Conservation (phyloP, 2,113 vertebrate species). For the Tympanuchus pallidicinctus region DNA sequence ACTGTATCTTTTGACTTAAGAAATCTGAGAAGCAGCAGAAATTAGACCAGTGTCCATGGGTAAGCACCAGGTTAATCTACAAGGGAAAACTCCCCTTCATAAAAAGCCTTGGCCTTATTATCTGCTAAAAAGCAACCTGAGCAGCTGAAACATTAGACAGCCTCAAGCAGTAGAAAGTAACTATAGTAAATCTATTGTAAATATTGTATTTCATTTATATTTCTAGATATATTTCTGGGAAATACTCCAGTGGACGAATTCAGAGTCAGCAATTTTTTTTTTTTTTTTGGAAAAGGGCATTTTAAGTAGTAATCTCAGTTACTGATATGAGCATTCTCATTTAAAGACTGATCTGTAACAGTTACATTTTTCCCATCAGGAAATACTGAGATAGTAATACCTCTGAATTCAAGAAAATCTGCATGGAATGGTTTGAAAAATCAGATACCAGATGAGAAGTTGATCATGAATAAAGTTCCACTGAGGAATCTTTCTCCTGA, state of each 20-base stretch:
- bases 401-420: background rate
- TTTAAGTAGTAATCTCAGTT: background rate
- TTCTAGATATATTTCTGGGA: background rate
- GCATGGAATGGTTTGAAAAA: background rate
- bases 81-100: background rate
- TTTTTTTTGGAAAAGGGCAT: background rate
- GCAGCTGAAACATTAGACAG: background rate
- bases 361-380: background rate
- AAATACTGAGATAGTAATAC: background rate
- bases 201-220: background rate
- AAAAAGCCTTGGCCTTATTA: background rate
- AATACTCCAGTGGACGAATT: background rate
- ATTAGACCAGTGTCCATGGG: background rate
- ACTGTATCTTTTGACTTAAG: background rate
- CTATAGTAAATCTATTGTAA: background rate
- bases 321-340: background rate
- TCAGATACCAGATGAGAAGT: background rate
- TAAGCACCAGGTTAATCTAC: background rate
- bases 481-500: background rate
- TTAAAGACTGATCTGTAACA: background rate
- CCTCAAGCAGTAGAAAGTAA: background rate
- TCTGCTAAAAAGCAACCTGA: background rate
- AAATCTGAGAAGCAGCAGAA: background rate
- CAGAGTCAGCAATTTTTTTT: background rate
- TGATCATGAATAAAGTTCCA: conserved; percentile 6